Base-by-base conservation (phyloP, 2,113 vertebrate species). In the Aldabrachelys gigantea region DNA sequence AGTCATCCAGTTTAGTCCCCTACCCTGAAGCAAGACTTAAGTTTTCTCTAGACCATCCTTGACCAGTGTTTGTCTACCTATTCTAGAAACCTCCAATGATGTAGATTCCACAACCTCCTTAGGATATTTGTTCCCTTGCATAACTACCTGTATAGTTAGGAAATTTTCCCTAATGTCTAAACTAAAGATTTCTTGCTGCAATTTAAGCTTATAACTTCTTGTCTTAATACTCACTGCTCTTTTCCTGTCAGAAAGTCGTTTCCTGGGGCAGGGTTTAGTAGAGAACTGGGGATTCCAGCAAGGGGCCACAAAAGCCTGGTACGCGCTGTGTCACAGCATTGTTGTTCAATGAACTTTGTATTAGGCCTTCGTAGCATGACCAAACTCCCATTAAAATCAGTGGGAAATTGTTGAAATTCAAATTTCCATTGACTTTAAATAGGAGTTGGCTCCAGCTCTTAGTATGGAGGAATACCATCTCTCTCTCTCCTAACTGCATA, bases 391-490 rank as follows among this genome's bases (percentile, higher is more conserved):
- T 78, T 78, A 27, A 47, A 78, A 78, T 78, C 38, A 4, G 2
- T 47, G 25, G 41, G 25, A 44, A 47, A 11, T 24, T 31, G 57
- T 13, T 31, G 5, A 59, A 12, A 31, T 31, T 59, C 27, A 29
- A 13, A 59, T 47, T 27, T 27, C 38, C 24, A 27, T 47, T 78
- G 12, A 47, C 12, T 47, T 76, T 24, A 44, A 44, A 11, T 44
- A 5, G 41, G 25, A 78, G 11, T 78, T 44, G 24, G 38, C 11
- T 14, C 25, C 13, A 80, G 14, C 62, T 35, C 2, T 2, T 13
- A 96, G 92, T 4, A 44, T 90, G 84, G 72, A 85, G 87, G 96
- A 94, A 96, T 97, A 56, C 53, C 79, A 94, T 91, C 89, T 27
- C 57, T 13, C 83, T 92, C 80, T 87, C 85, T 97, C 76, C 78